Evolutionary conservation across 1,140 invertebrate species (phyloP).

Genomic region (Periplaneta americana): DNA sequence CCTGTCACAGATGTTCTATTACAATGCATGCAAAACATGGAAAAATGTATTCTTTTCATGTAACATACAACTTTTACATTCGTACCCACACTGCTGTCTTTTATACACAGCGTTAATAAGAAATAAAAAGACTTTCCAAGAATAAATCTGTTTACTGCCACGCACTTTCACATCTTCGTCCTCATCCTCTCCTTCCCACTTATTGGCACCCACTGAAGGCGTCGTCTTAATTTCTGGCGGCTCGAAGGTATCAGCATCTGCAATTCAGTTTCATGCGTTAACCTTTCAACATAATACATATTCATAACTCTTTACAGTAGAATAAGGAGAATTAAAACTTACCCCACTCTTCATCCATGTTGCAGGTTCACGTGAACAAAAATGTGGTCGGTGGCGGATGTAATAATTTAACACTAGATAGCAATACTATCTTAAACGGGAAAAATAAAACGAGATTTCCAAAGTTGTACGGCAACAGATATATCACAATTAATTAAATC

Average conservation of each 20-base stretch:
- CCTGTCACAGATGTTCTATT: neutral
- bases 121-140: neutral
- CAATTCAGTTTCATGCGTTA: neutral
- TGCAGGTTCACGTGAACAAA: conserved; percentile 15
- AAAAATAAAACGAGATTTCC: neutral
- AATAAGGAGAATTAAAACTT: neutral
- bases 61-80: neutral
- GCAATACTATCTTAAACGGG: neutral
- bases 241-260: conserved; percentile 11
- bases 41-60: neutral
- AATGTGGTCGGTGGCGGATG: neutral
- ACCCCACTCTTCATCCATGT: conserved; percentile 20
- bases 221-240: neutral
- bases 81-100: neutral
- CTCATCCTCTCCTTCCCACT: conserved; percentile 18
- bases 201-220: conserved; percentile 13
- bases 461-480: neutral
- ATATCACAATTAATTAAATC: neutral
- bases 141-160: conserved; percentile 5
- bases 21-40: neutral
- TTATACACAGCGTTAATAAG: neutral
- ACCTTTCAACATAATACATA: neutral
- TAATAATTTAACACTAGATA: neutral
- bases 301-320: neutral
- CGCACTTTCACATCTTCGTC: conserved; percentile 18